A percentile compares a stretch with the other conserved stretches of the same genome.
These are phyloP conservation scores for Oikopleura vanhoeffeni DNA, from an alignment of 23 tunicate species.

Conservation along the genomic window DNA sequence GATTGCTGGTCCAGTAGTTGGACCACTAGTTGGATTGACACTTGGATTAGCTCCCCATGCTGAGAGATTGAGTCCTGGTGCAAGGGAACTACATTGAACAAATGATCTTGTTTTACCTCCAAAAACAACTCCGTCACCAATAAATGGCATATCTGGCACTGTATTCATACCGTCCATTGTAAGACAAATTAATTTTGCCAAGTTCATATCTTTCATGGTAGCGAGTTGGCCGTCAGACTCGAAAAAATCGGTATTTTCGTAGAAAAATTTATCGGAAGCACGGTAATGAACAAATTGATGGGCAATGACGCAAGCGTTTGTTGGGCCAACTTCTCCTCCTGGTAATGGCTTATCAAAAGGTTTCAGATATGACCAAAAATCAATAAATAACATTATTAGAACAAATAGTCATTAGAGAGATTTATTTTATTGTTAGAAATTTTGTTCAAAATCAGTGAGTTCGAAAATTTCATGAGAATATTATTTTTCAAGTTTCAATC, in stretches of 20 bases:
- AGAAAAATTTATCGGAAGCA: background rate
- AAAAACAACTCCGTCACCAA: background rate
- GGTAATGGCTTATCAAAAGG: background rate
- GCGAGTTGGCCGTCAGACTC: background rate
- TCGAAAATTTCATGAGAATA: too few relatives aligned
- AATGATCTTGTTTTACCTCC: background rate
- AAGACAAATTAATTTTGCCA: background rate
- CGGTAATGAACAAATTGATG: background rate
- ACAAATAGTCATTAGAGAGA: too few relatives aligned
- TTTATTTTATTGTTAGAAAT: too few relatives aligned
- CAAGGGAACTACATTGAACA: background rate
- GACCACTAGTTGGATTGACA: background rate
- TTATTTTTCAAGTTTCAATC: too few relatives aligned
- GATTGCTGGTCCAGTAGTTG: background rate
- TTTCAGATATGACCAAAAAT: too few relatives aligned
- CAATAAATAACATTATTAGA: too few relatives aligned
- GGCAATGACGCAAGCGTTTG: background rate
- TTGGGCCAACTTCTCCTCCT: background rate
- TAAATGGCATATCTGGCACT: constrained; percentile 4
- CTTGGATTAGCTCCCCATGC: background rate
- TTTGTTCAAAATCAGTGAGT: too few relatives aligned
- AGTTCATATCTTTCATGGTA: background rate
- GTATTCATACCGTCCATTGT: background rate
- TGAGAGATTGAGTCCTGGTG: background rate
- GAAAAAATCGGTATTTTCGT: background rate